phyloP scores from a whole-genome alignment of 2,113 vertebrate genomes.

The Sander lucioperca region DNA sequence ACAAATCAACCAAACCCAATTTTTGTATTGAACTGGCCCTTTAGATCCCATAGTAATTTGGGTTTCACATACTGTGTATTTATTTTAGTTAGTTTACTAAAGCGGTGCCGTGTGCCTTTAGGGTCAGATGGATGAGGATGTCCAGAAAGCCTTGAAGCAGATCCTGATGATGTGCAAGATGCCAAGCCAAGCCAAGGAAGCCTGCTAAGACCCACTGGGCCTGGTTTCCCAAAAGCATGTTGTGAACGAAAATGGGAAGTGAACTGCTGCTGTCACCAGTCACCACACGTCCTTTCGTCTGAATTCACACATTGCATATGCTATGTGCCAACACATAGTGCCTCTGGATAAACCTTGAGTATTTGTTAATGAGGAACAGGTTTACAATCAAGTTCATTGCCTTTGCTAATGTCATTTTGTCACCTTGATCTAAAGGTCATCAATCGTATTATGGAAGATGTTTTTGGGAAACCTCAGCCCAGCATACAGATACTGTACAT shows the following conservation, averaged over 20 bases:
- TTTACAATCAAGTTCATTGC: constrained; percentile 56
- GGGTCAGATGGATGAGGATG: constrained; percentile 99
- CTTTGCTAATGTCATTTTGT: constrained; percentile 19
- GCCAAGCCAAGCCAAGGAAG: constrained; percentile 91
- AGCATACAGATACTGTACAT: constrained; percentile 25
- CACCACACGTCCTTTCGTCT: neutral
- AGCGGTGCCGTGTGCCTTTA: constrained; percentile 63
- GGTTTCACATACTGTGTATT: neutral
- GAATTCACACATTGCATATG: constrained; percentile 4
- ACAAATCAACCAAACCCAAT: neutral
- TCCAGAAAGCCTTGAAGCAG: constrained; percentile 97
- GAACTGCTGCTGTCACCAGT: constrained; percentile 21
- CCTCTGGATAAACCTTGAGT: constrained; percentile 58
- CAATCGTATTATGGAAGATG: neutral
- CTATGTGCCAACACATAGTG: constrained; percentile 37
- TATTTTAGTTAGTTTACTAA: constrained; percentile 2
- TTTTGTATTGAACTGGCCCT: neutral
- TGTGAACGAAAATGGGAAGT: constrained; percentile 6
- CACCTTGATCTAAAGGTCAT: constrained; percentile 3
- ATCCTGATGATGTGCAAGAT: constrained; percentile 98
- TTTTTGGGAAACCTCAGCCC: constrained; percentile 27
- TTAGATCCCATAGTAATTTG: neutral
- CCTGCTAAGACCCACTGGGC: constrained; percentile 57
- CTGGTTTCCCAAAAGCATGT: constrained; percentile 23
- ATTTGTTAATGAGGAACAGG: constrained; percentile 46